Percentiles rank a stretch among this genome's conserved stretches.
Conservation (phyloP, 1,140 invertebrate species). For the Camponotus pennsylvanicus region DNA sequence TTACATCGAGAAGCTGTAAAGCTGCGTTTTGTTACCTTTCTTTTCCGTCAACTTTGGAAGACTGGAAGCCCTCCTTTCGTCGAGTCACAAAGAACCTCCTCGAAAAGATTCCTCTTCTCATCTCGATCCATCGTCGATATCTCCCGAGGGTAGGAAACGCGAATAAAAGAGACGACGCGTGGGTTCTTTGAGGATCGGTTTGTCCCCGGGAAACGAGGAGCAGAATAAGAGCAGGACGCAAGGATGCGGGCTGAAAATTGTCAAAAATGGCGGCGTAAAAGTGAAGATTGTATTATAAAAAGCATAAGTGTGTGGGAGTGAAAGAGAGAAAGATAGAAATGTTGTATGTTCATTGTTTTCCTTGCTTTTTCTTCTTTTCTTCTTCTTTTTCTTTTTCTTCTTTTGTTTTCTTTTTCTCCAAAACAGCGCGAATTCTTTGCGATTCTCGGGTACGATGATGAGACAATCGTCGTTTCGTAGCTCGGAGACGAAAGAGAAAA, state of each 20-base stretch:
- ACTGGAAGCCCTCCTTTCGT: neutral
- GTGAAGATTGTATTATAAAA: no score
- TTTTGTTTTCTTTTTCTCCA: conserved; percentile 5
- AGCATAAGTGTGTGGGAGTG: neutral
- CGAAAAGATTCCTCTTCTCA: neutral
- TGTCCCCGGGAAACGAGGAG: conserved; percentile 1
- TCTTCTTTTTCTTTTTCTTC: conserved; percentile 50
- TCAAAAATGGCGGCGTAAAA: no score
- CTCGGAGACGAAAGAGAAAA: neutral
- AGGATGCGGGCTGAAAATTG: neutral
- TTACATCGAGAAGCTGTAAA: neutral
- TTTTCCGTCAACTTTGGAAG: neutral
- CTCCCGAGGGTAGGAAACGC: conserved; percentile 3
- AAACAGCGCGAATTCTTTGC: conserved; percentile 33
- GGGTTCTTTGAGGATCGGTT: conserved; percentile 41
- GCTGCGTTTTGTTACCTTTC: neutral
- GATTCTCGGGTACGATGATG: conserved; percentile 69
- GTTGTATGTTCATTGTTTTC: conserved; percentile 22
- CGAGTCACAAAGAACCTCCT: neutral
- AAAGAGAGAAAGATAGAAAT: neutral
- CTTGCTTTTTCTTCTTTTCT: conserved; percentile 32
- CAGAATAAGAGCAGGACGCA: neutral
- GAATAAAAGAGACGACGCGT: conserved; percentile 12
- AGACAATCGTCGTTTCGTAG: neutral
- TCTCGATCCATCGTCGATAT: conserved; percentile 36